Evolutionary conservation across 2,113 vertebrate species (phyloP).

Genomic region (Nerophis ophidion): DNA sequence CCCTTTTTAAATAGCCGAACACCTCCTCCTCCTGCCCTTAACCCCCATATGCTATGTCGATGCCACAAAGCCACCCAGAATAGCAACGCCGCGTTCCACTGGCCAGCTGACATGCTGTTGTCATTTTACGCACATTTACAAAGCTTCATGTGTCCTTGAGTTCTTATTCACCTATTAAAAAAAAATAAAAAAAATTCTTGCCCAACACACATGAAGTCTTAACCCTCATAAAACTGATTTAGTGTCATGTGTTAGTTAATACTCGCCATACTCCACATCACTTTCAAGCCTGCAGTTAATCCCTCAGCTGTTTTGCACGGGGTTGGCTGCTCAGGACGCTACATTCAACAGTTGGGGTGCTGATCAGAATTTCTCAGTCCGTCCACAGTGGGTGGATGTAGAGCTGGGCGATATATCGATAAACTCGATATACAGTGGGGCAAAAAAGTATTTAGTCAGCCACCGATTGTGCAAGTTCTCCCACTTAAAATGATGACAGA

Average conservation of each 20-base stretch:
- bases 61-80: conserved; percentile 43
- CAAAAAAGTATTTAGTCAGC: too few relatives aligned
- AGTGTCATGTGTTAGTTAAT: conserved; percentile 7
- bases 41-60: conserved; percentile 31
- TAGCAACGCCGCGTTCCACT: conserved; percentile 47
- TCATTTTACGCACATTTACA: conserved; percentile 14
- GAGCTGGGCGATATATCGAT: too few relatives aligned
- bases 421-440: too few relatives aligned
- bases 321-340: not conserved
- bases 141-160: not conserved
- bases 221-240: conserved; percentile 35
- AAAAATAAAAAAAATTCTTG: not conserved
- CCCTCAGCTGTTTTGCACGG: conserved; percentile 51
- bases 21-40: conserved; percentile 5
- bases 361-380: conserved; percentile 58
- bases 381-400: conserved; percentile 46
- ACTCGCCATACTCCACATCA: conserved; percentile 18
- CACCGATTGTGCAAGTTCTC: too few relatives aligned
- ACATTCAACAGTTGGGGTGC: conserved; percentile 27
- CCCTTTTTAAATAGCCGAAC: conserved; percentile 52
- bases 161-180: not conserved
- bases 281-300: conserved; percentile 36
- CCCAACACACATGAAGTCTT: conserved; percentile 9
- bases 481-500: too few relatives aligned
- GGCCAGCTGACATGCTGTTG: conserved; percentile 31